Conservation (phyloP, 2,888 invertebrate genomes). For the Drosophila mettleri region DNA sequence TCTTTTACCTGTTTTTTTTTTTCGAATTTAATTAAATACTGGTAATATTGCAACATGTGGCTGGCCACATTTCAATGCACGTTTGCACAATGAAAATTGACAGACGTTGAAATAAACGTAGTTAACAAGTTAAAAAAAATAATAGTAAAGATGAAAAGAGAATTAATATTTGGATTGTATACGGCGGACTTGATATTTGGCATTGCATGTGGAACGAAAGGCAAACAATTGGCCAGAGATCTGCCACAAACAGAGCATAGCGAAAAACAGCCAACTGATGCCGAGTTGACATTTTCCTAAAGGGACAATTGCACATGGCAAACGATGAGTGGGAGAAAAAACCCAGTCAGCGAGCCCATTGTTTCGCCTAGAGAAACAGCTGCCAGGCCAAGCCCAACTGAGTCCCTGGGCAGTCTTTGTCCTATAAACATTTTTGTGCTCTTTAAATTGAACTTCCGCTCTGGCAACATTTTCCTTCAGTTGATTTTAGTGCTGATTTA, state of each 20-base stretch:
- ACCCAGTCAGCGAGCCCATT: constrained; percentile 56
- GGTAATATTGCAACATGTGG: constrained; percentile 62
- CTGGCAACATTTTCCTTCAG: constrained; percentile 13
- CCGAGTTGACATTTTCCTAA: constrained; percentile 49
- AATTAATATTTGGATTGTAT: constrained; percentile 47
- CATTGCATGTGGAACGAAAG: constrained; percentile 40
- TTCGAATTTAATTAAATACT: constrained; percentile 62
- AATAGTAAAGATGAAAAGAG: not conserved
- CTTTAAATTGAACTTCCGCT: constrained; percentile 65
- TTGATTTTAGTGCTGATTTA: constrained; percentile 67
- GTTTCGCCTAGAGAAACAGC: constrained; percentile 57
- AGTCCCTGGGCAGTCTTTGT: constrained; percentile 41
- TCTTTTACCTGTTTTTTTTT: not conserved
- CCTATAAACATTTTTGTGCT: constrained; percentile 34
- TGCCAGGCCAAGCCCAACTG: constrained; percentile 35
- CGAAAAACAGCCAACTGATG: constrained; percentile 34
- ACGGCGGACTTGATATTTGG: constrained; percentile 14
- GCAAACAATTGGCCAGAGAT: constrained; percentile 42
- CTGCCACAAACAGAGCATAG: constrained; percentile 54
- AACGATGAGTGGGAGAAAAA: constrained; percentile 1
- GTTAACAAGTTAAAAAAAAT: constrained; percentile 23
- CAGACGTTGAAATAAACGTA: constrained; percentile 61
- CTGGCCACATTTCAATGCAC: constrained; percentile 58
- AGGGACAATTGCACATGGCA: constrained; percentile 59
- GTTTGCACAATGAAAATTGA: constrained; percentile 54